Evolutionary conservation across 2,888 invertebrate genomes (phyloP), one percentile per base, ranked within the genome.

Genomic region (Trichacis sp.): DNA sequence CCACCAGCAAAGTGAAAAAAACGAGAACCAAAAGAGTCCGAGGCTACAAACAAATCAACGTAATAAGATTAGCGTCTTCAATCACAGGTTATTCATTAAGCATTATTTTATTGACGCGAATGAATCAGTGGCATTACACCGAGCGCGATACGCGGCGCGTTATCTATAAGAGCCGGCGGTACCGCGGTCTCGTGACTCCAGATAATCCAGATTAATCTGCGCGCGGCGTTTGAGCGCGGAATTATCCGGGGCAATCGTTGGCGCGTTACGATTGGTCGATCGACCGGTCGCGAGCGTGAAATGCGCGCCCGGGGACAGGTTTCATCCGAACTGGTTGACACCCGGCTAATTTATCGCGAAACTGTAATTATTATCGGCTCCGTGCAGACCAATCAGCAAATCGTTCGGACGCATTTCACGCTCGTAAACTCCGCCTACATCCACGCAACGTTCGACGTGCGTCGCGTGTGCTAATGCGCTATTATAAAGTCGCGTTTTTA

Each of bases 301-400:
- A 66, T 66, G 46, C 52, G 45, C 24, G 45, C 55, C 54, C 53
- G 43, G 49, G 57, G 78, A 78, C 78, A 77, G 75, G 76, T 78
- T 78, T 77, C 73, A 70, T 73, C 73, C 77, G 73, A 64, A 57
- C 72, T 68, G 68, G 71, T 74, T 77, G 78, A 78, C 78, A 78
- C 74, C 73, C 68, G 71, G 72, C 68, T 77, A 75, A 79, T 78
- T 79, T 79, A 76, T 77, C 73, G 73, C 71, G 59, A 71, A 69
- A 64, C 73, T 70, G 74, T 79, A 79, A 79, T 79, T 79, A 78
- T 77, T 55, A 62, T 58, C 61, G 52, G 55, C 51, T 40, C 55
- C 42, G 20, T 36, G 30, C 38, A n/a, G 40, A 8, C 33, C 40
- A 30, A n/a, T 50, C 56, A 43, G 43, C 65, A 50, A 64, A 64